Conservation (phyloP, 2,797 vertebrate genomes). For the Eleutherodactylus coqui region DNA sequence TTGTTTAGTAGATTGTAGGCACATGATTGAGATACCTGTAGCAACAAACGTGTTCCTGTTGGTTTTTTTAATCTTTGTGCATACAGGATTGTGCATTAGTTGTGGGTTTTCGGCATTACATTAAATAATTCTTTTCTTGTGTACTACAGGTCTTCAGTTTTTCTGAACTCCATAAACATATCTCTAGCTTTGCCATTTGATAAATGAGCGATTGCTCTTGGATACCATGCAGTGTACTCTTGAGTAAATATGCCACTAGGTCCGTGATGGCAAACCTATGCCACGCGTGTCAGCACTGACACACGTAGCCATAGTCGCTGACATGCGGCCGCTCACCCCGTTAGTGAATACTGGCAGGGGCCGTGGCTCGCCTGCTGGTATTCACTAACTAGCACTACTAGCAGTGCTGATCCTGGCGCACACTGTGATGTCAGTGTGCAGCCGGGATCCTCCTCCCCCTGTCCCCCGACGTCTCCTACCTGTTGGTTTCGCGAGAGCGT, state of each 20-base stretch:
- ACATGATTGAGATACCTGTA: constrained; percentile 32
- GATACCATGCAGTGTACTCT: background rate
- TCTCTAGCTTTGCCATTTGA: background rate
- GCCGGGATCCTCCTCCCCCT: no score
- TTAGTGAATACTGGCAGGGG: no score
- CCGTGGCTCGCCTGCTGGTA: no score
- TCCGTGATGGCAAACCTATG: no score
- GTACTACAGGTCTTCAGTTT: background rate
- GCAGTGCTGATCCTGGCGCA: no score
- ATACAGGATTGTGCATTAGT: background rate
- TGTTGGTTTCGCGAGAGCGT: no score
- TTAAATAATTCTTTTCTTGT: background rate
- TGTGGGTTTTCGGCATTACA: background rate
- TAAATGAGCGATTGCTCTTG: background rate
- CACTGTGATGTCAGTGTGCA: no score
- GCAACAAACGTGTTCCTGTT: background rate
- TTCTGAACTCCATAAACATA: background rate
- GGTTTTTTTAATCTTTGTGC: background rate
- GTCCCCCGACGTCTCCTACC: no score
- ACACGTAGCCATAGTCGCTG: no score
- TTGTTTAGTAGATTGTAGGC: constrained; percentile 20
- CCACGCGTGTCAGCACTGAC: no score
- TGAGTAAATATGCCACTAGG: background rate
- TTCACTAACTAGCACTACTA: no score
- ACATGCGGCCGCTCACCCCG: no score